phyloP scores from a whole-genome alignment of 2,888 invertebrate genomes.

The Mechanitis mazaeus region DNA sequence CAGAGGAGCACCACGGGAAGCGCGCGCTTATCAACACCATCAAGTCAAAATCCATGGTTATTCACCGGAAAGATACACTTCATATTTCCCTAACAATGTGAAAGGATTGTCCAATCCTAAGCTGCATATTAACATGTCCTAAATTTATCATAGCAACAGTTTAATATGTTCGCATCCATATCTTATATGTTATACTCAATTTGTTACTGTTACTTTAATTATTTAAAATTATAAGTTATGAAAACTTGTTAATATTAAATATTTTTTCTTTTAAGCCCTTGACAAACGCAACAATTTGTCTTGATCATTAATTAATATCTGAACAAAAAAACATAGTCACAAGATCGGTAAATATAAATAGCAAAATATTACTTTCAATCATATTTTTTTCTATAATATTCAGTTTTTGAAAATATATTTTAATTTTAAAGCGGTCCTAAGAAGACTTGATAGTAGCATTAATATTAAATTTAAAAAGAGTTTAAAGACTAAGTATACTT shows the following conservation, averaged over 20 bases:
- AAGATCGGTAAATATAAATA: too few relatives aligned
- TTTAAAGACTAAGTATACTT: too few relatives aligned
- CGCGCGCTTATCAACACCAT: constrained; percentile 40
- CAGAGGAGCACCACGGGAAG: constrained; percentile 41
- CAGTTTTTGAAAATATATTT: too few relatives aligned
- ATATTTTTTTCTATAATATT: too few relatives aligned
- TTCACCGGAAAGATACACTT: constrained; percentile 63
- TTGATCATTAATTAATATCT: too few relatives aligned
- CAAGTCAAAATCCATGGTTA: constrained; percentile 56
- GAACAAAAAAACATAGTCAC: too few relatives aligned
- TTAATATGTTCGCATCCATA: too few relatives aligned
- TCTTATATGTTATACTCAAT: constrained; percentile 11
- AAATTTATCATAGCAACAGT: constrained; percentile 17
- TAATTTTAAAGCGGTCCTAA: too few relatives aligned
- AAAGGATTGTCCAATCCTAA: constrained; percentile 36
- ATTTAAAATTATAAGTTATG: constrained; percentile 1
- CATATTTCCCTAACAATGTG: constrained; percentile 54
- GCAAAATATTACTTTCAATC: too few relatives aligned
- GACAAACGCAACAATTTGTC: neutral
- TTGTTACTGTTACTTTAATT: neutral
- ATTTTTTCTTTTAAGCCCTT: neutral
- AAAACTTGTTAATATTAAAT: constrained; percentile 3
- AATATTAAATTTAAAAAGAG: too few relatives aligned
- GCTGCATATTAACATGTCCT: constrained; percentile 37
- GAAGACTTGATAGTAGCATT: too few relatives aligned